Evolutionary conservation across 2,888 invertebrate species (phyloP).

Genomic region (Agriopis leucophaearia): DNA sequence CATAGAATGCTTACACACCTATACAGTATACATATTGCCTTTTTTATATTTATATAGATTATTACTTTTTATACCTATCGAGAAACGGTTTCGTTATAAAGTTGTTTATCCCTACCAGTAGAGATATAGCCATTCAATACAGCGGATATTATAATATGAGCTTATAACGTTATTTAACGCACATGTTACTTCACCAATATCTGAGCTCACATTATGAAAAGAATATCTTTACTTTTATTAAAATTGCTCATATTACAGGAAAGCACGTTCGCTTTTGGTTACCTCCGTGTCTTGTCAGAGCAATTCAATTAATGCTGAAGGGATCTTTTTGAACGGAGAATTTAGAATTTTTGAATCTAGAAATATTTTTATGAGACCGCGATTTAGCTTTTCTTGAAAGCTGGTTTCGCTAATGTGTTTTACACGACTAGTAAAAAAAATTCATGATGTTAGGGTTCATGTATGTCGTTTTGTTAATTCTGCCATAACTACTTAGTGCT

Average conservation of each 20-base stretch:
- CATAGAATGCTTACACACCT: too few species aligned
- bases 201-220: conserved; percentile 19
- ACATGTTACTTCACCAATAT: conserved; percentile 13
- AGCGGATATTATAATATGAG: conserved; percentile 10
- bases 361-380: conserved; percentile 18
- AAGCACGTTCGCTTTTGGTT: conserved; percentile 78
- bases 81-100: too few species aligned
- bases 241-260: conserved; percentile 74
- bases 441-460: not conserved
- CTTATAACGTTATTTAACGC: conserved; percentile 7
- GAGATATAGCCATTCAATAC: too few species aligned
- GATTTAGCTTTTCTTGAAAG: not conserved
- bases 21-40: too few species aligned
- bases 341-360: conserved; percentile 39
- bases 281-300: conserved; percentile 71
- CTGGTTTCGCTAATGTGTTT: not conserved
- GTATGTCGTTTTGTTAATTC: too few species aligned
- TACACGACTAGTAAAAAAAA: not conserved
- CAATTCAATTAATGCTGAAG: conserved; percentile 66
- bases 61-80: too few species aligned
- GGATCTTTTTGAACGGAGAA: conserved; percentile 63
- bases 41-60: too few species aligned
- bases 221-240: conserved; percentile 47
- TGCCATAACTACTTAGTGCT: too few species aligned
- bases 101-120: too few species aligned